Conservation (phyloP, 1,140 invertebrate species). For the Sesamia nonagrioides region DNA sequence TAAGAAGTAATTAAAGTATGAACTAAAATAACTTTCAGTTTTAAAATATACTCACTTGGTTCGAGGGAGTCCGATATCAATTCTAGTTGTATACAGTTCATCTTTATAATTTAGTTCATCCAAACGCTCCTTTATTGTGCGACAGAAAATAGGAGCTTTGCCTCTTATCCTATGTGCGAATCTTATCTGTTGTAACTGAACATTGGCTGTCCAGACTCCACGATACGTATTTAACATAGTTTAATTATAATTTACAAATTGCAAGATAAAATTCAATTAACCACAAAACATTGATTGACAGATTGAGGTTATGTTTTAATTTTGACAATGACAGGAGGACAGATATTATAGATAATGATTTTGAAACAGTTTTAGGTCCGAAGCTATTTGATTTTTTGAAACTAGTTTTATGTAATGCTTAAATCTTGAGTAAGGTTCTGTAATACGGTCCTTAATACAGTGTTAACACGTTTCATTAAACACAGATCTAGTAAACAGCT, state of each 20-base stretch:
- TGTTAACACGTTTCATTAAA: too few relatives aligned
- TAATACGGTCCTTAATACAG: too few relatives aligned
- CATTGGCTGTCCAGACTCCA: constrained; percentile 59
- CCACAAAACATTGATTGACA: neutral
- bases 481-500: too few relatives aligned
- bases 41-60: constrained; percentile 62
- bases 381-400: too few relatives aligned
- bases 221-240: constrained; percentile 70
- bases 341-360: too few relatives aligned
- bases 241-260: constrained; percentile 19
- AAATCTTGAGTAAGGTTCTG: too few relatives aligned
- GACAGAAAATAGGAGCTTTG: constrained; percentile 90
- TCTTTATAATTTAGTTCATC: constrained; percentile 89
- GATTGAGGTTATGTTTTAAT: neutral
- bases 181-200: constrained; percentile 78
- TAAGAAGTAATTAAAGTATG: too few relatives aligned
- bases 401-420: too few relatives aligned
- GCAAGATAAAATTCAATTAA: neutral
- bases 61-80: constrained; percentile 80
- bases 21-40: too few relatives aligned
- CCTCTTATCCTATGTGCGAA: constrained; percentile 89
- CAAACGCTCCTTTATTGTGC: constrained; percentile 89
- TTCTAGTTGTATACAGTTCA: constrained; percentile 81
- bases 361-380: too few relatives aligned
- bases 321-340: too few relatives aligned